A percentile compares a stretch with the other conserved stretches of the same genome.
Conservation (phyloP, 2,113 vertebrate species). For the Anolis carolinensis region DNA sequence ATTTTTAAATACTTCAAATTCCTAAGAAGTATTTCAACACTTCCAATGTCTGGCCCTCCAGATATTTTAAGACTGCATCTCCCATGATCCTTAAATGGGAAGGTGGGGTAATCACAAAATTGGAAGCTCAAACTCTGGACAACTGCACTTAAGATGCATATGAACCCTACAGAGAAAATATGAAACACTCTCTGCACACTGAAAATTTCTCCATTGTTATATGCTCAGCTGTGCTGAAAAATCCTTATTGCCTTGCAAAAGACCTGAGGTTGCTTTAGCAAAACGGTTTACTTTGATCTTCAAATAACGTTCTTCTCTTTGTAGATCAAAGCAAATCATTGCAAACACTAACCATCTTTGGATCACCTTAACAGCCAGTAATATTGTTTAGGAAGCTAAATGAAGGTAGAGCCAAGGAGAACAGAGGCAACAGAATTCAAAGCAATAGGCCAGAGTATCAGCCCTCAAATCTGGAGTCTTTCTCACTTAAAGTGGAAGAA, state of each 20-base stretch:
- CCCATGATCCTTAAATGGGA: too few species aligned
- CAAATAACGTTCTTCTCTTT: not conserved
- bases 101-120: too few species aligned
- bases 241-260: not conserved
- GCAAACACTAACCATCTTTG: not conserved
- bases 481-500: not conserved
- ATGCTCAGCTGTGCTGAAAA: not conserved
- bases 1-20: conserved; percentile 43
- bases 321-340: conserved; percentile 17
- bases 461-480: not conserved
- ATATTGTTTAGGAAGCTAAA: conserved; percentile 3
- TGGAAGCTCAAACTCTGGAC: too few species aligned
- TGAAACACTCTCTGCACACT: not conserved
- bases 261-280: not conserved
- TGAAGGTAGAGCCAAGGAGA: conserved; percentile 2
- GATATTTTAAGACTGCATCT: not conserved
- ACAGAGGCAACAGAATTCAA: conserved; percentile 15
- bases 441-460: not conserved
- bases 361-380: conserved; percentile 5
- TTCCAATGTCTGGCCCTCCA: not conserved
- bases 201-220: not conserved
- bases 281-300: conserved; percentile 23
- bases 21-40: not conserved
- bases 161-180: not conserved
- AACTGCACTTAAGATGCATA: not conserved